Base-by-base conservation (phyloP, 2,888 invertebrate species). In the Cordilura impudica region DNA sequence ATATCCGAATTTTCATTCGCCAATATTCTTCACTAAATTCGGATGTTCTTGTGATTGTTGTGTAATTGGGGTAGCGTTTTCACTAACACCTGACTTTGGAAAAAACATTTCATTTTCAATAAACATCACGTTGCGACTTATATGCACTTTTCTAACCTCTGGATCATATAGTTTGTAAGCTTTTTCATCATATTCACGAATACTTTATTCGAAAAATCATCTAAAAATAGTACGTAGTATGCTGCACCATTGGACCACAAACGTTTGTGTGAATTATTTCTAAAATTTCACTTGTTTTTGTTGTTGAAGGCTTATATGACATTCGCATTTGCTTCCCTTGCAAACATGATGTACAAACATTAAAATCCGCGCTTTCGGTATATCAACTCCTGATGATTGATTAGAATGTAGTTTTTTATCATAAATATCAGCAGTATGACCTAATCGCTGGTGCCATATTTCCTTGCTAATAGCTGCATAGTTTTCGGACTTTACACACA, bases 131-230 rank as follows among this genome's bases (percentile, higher is more conserved):
- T 39, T 39, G 39, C 39, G 39, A 56, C 56, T 26, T 26, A n/a
- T 26, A 5, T 67, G 67, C 2, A 67, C 4, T 56, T 69, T 58
- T 1, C 49, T 69, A 7, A n/a, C 19, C 8, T 23, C 69, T 35
- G 69, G 69, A 35, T 67, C 39, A 19, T 49, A 67, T 23, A 72
- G 35, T 7, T 39, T 54, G 35, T 72, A 56, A n/a, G 72, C 54
- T 19, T 56, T 72, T 58, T 21, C 60, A 70, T 45, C 19, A 69
- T 31, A 10, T 56, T 47, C 1, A 69, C 21, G 47, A 47, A 47
- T 45, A 69, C 31, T 6, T 70, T 60, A 4, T 43, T 51, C 2
- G 71, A 71, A 39, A 29, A 53, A 18, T 58, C 70, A 53, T 71
- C 60, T 19, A 60, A 26, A 53, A 72, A 72, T 12, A 72, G 14